phyloP scores from a whole-genome alignment of 2,797 vertebrate species.

The Manis pentadactyla region DNA sequence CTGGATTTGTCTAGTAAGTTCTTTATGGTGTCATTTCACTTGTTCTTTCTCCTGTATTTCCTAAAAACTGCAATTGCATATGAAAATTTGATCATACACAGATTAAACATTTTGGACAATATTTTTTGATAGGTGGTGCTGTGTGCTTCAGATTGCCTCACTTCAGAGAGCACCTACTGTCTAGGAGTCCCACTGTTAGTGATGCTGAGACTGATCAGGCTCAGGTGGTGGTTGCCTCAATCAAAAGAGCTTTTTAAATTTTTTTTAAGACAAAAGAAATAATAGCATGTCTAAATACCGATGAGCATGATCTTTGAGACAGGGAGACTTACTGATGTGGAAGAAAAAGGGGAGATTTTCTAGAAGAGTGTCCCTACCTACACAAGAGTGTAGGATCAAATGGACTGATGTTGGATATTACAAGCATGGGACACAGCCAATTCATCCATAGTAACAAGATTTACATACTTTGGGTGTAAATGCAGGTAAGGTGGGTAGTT shows the following conservation, averaged over 20 bases:
- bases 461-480: not conserved
- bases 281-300: not conserved
- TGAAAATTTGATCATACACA: not conserved
- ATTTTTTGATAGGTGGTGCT: not conserved
- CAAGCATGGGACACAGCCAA: not conserved
- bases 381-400: not conserved
- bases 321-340: not conserved
- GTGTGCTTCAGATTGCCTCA: not conserved
- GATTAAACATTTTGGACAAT: not conserved
- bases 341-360: not conserved
- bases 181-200: not conserved
- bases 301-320: slow-evolving; percentile 25
- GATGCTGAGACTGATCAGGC: not conserved
- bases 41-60: not conserved
- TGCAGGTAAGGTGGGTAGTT: not conserved
- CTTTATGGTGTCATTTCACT: not conserved
- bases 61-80: not conserved
- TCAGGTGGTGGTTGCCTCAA: not conserved
- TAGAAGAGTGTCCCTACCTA: not conserved
- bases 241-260: not conserved
- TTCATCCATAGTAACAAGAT: not conserved
- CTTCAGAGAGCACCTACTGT: not conserved
- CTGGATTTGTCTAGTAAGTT: not conserved
- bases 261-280: slow-evolving; percentile 18
- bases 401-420: not conserved